Conservation (phyloP, 2,797 vertebrate species). For the Hoplostethus atlanticus region DNA sequence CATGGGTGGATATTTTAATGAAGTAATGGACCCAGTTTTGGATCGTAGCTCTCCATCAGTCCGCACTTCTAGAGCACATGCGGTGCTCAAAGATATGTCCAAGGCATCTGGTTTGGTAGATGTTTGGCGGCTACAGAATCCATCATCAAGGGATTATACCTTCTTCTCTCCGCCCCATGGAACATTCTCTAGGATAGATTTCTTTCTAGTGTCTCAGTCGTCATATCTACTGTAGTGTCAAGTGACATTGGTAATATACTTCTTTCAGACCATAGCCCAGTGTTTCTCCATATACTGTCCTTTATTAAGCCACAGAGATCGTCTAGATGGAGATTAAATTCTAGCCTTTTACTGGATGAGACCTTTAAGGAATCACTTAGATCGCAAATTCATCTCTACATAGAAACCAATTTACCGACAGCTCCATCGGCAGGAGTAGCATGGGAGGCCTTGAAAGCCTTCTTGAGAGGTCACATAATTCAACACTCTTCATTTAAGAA, state of each 20-base stretch:
- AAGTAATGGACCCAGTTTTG: conserved; percentile 3
- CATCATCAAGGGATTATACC: conserved; percentile 8
- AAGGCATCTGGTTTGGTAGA: conserved; percentile 6
- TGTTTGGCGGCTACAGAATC: conserved; percentile 13
- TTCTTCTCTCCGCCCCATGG: conserved; percentile 18
- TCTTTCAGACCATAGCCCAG: conserved; percentile 1
- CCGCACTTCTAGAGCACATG: not conserved
- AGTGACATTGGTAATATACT: conserved; percentile 7
- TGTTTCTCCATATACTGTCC: conserved; percentile 8
- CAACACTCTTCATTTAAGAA: too few relatives aligned
- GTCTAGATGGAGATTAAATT: too few relatives aligned
- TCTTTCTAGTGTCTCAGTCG: conserved; percentile 1
- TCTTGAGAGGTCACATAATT: too few relatives aligned
- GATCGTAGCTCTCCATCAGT: conserved; percentile 1
- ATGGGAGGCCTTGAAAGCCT: too few relatives aligned
- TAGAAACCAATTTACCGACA: too few relatives aligned
- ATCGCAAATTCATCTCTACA: too few relatives aligned
- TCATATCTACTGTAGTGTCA: too few relatives aligned
- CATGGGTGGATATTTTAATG: conserved; percentile 17
- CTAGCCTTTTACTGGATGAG: too few relatives aligned
- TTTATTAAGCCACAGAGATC: not conserved
- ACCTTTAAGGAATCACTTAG: too few relatives aligned
- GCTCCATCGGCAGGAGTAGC: too few relatives aligned
- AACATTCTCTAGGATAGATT: conserved; percentile 9
- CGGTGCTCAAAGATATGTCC: conserved; percentile 5